These are phyloP conservation scores for Notodonta dromedarius DNA, from an alignment of 2,888 invertebrate species.

Conservation along the genomic window DNA sequence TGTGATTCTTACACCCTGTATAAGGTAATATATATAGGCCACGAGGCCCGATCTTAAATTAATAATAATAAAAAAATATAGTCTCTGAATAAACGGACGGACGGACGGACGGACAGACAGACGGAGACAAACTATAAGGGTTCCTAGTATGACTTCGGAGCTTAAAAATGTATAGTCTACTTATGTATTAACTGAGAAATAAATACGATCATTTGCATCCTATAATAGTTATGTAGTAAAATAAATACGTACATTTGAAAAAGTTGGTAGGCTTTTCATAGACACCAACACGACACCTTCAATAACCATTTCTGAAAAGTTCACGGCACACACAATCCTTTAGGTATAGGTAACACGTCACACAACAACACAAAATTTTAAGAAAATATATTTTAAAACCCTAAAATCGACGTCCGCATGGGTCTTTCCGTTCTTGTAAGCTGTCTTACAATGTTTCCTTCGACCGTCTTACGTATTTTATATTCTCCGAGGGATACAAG, in stretches of 20 bases:
- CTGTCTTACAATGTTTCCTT: conserved; percentile 1
- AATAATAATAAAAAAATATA: too few species aligned
- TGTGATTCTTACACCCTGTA: too few species aligned
- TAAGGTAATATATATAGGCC: too few species aligned
- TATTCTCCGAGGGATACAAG: conserved; percentile 5
- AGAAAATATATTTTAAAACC: not conserved
- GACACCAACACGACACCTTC: conserved; percentile 33
- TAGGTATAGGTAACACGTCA: not conserved
- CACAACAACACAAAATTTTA: not conserved
- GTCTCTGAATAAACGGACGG: too few species aligned
- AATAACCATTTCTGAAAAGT: conserved; percentile 26
- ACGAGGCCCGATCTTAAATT: too few species aligned
- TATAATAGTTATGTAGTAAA: not conserved
- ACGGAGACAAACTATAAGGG: too few species aligned
- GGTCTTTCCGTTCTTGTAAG: conserved; percentile 2
- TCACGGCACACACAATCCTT: not conserved
- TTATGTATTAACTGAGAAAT: not conserved
- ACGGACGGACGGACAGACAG: too few species aligned
- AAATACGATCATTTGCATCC: not conserved
- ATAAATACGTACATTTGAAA: conserved; percentile 24
- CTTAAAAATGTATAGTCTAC: too few species aligned
- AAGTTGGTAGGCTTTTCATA: conserved; percentile 26
- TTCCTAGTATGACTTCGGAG: too few species aligned
- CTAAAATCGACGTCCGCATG: not conserved
- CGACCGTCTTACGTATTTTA: conserved; percentile 2